These are phyloP conservation scores for Drosophila hydei DNA, from an alignment of 1,140 invertebrate species.

Conservation along the genomic window DNA sequence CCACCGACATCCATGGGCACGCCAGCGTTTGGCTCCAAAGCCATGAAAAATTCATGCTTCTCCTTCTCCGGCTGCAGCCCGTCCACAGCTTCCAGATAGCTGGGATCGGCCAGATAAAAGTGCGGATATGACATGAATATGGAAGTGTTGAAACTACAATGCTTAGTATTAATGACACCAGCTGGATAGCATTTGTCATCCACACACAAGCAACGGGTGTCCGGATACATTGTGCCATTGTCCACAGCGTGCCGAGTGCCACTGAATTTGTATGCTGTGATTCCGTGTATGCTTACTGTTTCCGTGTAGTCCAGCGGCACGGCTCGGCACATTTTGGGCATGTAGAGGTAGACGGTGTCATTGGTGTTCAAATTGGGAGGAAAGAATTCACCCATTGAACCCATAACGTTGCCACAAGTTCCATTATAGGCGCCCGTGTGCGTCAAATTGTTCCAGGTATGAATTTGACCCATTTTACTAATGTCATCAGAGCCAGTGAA, in stretches of 20 bases:
- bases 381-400: slow-evolving; percentile 91
- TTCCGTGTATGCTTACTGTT: slow-evolving; percentile 85
- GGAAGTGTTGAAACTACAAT: slow-evolving; percentile 89
- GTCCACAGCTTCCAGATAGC: slow-evolving; percentile 86
- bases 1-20: slow-evolving; percentile 90
- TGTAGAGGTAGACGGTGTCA: slow-evolving; percentile 87
- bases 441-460: slow-evolving; percentile 88
- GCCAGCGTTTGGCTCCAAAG: slow-evolving; percentile 90
- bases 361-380: slow-evolving; percentile 86
- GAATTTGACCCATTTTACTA: slow-evolving; percentile 87
- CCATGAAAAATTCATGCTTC: slow-evolving; percentile 89
- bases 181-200: slow-evolving; percentile 87
- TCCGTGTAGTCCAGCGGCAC: slow-evolving; percentile 86
- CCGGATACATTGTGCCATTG: slow-evolving; percentile 86
- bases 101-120: slow-evolving; percentile 91
- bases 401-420: slow-evolving; percentile 85
- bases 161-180: slow-evolving; percentile 88
- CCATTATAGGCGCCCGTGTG: slow-evolving; percentile 86
- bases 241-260: slow-evolving; percentile 86
- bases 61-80: slow-evolving; percentile 89
- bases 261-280: slow-evolving; percentile 86
- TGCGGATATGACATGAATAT: slow-evolving; percentile 93
- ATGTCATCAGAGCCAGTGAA: slow-evolving; percentile 87
- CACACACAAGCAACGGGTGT: slow-evolving; percentile 89
- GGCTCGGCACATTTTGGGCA: slow-evolving; percentile 88